Percentiles rank a stretch among this genome's conserved stretches.
Conservation (phyloP, 2,113 vertebrate genomes). For the Tychaedon coryphoeus region DNA sequence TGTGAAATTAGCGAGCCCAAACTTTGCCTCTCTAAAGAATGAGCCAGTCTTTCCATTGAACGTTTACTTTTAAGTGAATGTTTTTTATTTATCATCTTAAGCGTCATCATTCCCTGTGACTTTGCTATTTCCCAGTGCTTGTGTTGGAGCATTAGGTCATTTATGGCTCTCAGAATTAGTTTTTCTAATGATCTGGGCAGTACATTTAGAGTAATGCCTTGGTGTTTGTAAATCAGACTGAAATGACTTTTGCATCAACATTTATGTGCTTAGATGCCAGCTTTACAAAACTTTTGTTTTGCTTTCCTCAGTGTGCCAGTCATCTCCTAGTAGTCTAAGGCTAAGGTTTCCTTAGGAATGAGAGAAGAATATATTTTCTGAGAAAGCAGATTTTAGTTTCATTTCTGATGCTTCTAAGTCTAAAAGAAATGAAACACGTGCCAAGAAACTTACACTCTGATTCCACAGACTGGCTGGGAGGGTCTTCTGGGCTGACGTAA, state of each 20-base stretch:
- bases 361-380: background rate
- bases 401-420: background rate
- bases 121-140: background rate
- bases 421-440: slow-evolving; percentile 14
- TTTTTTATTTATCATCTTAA: background rate
- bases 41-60: background rate
- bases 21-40: background rate
- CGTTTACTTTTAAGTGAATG: background rate
- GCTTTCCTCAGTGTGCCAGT: background rate
- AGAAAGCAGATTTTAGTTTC: background rate
- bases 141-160: background rate
- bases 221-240: background rate
- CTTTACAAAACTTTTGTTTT: background rate
- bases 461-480: slow-evolving; percentile 28
- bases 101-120: background rate
- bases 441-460: slow-evolving; percentile 6
- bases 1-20: background rate
- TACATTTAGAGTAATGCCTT: background rate
- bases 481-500: background rate
- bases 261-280: background rate
- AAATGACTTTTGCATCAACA: background rate
- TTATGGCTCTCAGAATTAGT: background rate
- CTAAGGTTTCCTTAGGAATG: background rate
- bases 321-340: background rate
- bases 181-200: background rate